Base-by-base conservation (phyloP, 2,797 vertebrate genomes). In the Helostoma temminkii region DNA sequence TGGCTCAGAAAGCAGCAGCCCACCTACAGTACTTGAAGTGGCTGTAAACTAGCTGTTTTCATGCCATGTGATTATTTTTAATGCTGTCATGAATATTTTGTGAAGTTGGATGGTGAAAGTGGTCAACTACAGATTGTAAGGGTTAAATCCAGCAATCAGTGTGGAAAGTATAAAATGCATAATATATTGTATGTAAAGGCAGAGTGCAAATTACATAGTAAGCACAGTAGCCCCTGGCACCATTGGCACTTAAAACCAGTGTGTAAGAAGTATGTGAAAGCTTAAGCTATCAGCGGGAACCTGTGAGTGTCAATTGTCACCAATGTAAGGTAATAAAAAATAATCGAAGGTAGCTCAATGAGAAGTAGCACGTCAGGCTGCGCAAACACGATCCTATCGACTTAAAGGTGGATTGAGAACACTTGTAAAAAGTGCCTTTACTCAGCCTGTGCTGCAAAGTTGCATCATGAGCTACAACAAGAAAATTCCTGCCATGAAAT, bases 321-420 rank as follows among this genome's bases (percentile, higher is more conserved):
- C 57, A 15, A 56, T 66, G 78, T 67, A 39, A 83, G 72, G 46
- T n/a, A 22, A 56, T 57, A 61, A 46, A 50, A 71, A 37, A 65
- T 73, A 70, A 61, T 68, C 53, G 76, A 82, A 86, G 61, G 47
- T 56, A 39, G 46, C 62, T 71, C 66, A 76, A 66, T 68, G 43
- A 57, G 56, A 53, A 67, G 61, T 5, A 48, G 55, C 46, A 53
- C 21, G 37, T 39, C 67, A 54, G 45, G 19, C 10, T 9, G 55
- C 16, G 15, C 19, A 66, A 61, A 58, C 68, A 60, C 65, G 87
- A 80, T 83, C 45, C 49, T 66, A 53, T 83, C 28, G 11, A 45
- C 57, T 43, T 9, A 63, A 70, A 76, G 30, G 50, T 63, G 57
- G 73, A 78, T 72, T 42, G 30, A 73, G 78, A 75, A 56, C 58